Base-by-base conservation (phyloP, 2,113 vertebrate species). In the Daubentonia madagascariensis region DNA sequence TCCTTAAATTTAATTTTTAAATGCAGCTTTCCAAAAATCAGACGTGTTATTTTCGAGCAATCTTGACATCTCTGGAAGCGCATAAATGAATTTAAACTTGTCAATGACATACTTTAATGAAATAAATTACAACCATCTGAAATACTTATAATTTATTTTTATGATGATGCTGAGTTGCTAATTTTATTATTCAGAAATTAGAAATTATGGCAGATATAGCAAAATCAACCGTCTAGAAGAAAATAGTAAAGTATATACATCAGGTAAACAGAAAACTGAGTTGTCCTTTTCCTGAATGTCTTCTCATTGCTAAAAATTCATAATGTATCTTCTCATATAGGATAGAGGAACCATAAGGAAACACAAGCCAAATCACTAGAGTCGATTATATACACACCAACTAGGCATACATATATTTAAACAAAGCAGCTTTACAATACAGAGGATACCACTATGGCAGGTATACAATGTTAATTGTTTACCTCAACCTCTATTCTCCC, bases 51-150 rank as follows among this genome's bases (percentile, higher is more conserved):
- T 92, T 97, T 78, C 97, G 4, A 83, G 79, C 50, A 96, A 87
- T 94, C 91, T 79, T 95, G 80, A 85, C 25, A 94, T 67, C n/a
- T 95, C 57, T 32, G 95, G 43, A 86, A 72, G 22, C 76, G 1
- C 43, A 91, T 80, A 93, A 93, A 97, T 93, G 70, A 93, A 92
- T 96, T 93, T 95, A 96, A 97, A 90, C 23, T 8, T 95, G n/a
- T 50, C 81, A 86, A 78, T 94, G 78, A 73, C 57, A 48, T 54
- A 95, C 61, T 95, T 97, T 94, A 96, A 94, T 83, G 91, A 67
- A 93, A 81, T 20, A 95, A 96, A 95, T 92, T 76, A 83, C 16
- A 95, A 23, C 16, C 28, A 81, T 76, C 35, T 92, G 92, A 94
- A 97, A 96, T 76, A 85, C 35, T 78, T 96, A 7, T 65, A 96